A percentile compares a stretch with the other conserved stretches of the same genome.
Conservation (phyloP, 2,797 vertebrate species). For the Martes flavigula region DNA sequence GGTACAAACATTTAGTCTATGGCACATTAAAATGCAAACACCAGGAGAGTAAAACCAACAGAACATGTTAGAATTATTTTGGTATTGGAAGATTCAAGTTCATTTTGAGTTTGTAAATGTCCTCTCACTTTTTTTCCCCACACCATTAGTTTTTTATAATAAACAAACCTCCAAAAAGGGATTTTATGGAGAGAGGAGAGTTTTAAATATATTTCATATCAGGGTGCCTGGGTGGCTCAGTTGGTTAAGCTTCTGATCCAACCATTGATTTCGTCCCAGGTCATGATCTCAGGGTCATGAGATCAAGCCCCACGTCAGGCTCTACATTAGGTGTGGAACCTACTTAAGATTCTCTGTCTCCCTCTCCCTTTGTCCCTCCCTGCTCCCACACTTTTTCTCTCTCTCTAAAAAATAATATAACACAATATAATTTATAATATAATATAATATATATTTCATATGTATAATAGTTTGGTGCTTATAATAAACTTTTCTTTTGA, state of each 20-base stretch:
- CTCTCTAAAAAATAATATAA: background rate
- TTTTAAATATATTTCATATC: background rate
- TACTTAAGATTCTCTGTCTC: background rate
- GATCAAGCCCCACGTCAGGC: fast-evolving
- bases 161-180: background rate
- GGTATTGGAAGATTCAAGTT: background rate
- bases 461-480: background rate
- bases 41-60: background rate
- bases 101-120: background rate
- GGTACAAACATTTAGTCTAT: background rate
- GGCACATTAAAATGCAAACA: background rate
- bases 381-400: background rate
- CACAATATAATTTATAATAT: background rate
- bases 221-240: background rate
- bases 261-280: background rate
- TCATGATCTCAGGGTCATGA: background rate
- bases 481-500: background rate
- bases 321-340: background rate
- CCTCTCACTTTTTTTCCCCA: background rate
- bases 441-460: background rate
- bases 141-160: background rate
- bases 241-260: background rate
- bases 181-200: background rate
- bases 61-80: background rate
- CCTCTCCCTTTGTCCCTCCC: background rate